Evolutionary conservation across 2,113 vertebrate genomes (phyloP), one percentile per base, ranked within the genome.

Genomic region (Spheniscus mendiculus): DNA sequence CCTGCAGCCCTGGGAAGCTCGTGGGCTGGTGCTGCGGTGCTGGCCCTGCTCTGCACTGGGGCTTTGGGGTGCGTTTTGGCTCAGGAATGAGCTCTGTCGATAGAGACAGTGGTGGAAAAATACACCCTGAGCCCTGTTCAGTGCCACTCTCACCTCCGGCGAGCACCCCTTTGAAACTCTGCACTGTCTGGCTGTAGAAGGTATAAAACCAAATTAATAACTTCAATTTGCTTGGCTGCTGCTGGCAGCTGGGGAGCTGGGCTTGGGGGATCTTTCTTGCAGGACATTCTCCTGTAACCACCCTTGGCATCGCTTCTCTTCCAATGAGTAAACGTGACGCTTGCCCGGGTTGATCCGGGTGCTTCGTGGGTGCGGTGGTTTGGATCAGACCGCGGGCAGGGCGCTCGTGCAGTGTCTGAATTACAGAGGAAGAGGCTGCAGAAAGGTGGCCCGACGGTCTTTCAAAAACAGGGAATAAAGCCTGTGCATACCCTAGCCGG

Each of bases 401-500:
- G 62, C 2, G 3, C 45, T 69, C 0, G 2, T 47, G 34, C n/a
- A 0, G n/a, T 4, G 9, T 27, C 40, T 26, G 34, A 67, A 15
- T 14, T 15, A 11, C 56, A 42, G 76, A 47, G 30, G 70, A 40
- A 23, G 44, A n/a, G 40, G 34, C 84, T 71, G 66, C 50, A 66
- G 40, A 70, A 45, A 10, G 8, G 44, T 32, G 22, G 1, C 32
- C 32, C 4, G 8, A 23, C 23, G n/a, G 52, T 14, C n/a, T 82
- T 76, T n/a, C 2, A 11, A 25, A 53, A 50, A 3, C 21, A 15
- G 44, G 47, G 63, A 71, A 13, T 58, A 36, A 63, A 27, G 40
- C 29, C 22, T 47, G 1, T 10, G 0, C 1, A 0, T 23, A 12
- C 9, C 18, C 58, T 23, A 67, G 44, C 15, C 0, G 0, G 15